Evolutionary conservation across 2,113 vertebrate genomes (phyloP).

Genomic region (Macaca fascicularis): DNA sequence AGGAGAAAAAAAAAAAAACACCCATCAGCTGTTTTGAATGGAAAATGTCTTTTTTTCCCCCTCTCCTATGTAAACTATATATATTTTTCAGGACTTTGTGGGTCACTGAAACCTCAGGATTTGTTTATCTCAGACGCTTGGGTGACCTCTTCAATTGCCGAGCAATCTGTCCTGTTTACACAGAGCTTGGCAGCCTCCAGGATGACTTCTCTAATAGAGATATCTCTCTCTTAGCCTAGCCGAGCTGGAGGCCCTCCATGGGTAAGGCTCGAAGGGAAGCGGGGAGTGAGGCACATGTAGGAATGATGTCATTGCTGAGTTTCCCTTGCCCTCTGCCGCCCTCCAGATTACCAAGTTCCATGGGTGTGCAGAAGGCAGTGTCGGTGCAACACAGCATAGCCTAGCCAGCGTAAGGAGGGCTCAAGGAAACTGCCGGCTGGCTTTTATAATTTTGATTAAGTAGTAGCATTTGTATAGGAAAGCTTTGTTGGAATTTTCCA

Average conservation of each 20-base stretch:
- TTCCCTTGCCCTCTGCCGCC: neutral
- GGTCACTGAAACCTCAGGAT: conserved; percentile 32
- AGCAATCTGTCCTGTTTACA: conserved; percentile 36
- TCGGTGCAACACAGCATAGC: neutral
- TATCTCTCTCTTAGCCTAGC: neutral
- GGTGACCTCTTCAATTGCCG: conserved; percentile 1
- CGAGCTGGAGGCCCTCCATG: neutral
- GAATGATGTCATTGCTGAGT: neutral
- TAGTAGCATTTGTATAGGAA: neutral
- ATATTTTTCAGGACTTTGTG: conserved; percentile 27
- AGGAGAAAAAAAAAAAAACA: conserved; percentile 9
- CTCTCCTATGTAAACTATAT: neutral
- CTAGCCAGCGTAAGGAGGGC: neutral
- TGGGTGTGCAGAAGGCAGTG: neutral
- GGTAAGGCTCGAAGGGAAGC: neutral
- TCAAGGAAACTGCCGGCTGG: neutral
- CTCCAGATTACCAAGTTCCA: neutral
- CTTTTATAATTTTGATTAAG: neutral
- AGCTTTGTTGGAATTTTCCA: conserved; percentile 22
- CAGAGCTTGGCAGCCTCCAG: neutral
- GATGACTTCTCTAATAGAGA: conserved; percentile 51
- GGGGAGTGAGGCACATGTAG: fast-evolving
- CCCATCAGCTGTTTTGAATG: neutral
- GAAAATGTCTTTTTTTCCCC: neutral
- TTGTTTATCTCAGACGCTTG: conserved; percentile 13